Evolutionary conservation across 2,113 vertebrate species (phyloP).

Genomic region (Cichladusa arquata): DNA sequence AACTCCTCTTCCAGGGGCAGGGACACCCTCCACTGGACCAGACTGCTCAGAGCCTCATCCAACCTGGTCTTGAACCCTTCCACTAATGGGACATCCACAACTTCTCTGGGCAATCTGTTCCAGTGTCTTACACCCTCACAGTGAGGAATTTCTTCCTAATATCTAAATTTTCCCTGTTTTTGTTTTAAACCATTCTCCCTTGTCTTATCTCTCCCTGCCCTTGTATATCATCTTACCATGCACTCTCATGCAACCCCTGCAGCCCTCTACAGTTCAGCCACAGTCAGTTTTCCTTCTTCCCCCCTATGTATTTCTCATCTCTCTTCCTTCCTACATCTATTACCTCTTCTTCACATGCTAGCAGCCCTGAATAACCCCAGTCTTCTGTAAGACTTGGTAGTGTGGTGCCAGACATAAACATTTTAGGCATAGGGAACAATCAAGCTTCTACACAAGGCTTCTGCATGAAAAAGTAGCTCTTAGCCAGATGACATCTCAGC

Average conservation of each 20-base stretch:
- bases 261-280: not conserved
- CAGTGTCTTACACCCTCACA: not conserved
- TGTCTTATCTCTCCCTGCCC: not conserved
- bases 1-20: not conserved
- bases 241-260: not conserved
- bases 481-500: not conserved
- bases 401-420: not conserved
- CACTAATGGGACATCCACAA: not conserved
- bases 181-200: not conserved
- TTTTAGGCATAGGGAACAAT: not conserved
- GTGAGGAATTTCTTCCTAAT: not conserved
- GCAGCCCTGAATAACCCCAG: not conserved
- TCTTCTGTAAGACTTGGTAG: not conserved
- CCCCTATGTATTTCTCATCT: not conserved
- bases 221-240: not conserved
- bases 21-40: not conserved
- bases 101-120: not conserved
- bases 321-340: not conserved
- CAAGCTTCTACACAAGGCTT: not conserved
- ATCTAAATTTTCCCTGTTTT: not conserved
- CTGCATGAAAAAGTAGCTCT: not conserved
- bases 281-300: not conserved
- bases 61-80: not conserved
- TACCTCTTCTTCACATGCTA: not conserved
- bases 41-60: not conserved